Percentiles rank a stretch among this genome's conserved stretches.
phyloP scores from a whole-genome alignment of 2,888 invertebrate species.

The Ectemnius lituratus region DNA sequence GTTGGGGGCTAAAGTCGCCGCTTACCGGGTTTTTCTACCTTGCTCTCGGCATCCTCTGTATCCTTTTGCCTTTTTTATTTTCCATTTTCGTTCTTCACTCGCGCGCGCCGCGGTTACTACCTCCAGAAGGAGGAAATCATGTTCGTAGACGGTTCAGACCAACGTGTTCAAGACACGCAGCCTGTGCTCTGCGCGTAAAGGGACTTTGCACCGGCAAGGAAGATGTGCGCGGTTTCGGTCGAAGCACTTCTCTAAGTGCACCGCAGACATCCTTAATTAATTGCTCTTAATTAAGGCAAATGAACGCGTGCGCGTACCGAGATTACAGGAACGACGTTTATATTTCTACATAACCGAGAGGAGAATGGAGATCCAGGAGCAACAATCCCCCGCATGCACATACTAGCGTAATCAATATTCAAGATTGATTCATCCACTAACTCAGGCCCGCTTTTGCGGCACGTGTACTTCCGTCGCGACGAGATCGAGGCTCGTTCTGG shows the following conservation, averaged over 20 bases:
- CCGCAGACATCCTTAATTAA: neutral
- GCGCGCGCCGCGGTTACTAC: neutral
- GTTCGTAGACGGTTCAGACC: too few species aligned
- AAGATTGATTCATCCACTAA: too few species aligned
- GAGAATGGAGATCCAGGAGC: neutral
- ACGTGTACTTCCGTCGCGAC: neutral
- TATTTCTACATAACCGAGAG: constrained; percentile 12
- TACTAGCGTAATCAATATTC: neutral
- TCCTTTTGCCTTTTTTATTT: constrained; percentile 1
- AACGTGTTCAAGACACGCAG: too few species aligned
- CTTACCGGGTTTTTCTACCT: neutral
- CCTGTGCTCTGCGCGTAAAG: neutral
- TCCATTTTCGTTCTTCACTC: constrained; percentile 1
- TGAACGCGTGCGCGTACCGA: neutral
- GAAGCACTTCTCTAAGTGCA: constrained; percentile 9
- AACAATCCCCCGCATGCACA: neutral
- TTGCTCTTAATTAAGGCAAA: constrained; percentile 8
- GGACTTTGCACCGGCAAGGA: neutral
- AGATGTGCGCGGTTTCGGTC: constrained; percentile 5
- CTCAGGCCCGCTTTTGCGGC: neutral
- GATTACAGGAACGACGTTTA: constrained; percentile 7
- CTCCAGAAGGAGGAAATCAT: neutral
- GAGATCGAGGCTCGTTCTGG: neutral
- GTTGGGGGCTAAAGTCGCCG: constrained; percentile 51
- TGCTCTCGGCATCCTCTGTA: neutral